A percentile compares a stretch with the other conserved stretches of the same genome.
phyloP scores from a whole-genome alignment of 1,140 invertebrate genomes.

The Drosophila funebris region DNA sequence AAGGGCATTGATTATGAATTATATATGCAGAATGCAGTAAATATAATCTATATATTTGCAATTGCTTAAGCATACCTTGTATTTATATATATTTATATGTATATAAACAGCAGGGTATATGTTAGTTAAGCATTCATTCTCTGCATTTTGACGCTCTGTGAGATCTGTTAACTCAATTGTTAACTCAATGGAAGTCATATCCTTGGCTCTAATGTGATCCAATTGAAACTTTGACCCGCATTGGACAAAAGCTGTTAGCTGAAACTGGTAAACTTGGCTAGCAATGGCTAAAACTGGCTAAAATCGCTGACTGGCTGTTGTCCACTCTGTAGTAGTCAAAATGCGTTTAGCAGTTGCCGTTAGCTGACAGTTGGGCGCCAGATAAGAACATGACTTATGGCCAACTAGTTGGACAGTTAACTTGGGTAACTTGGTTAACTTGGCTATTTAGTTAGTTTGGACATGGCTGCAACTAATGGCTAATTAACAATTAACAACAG shows the following conservation, averaged over 20 bases:
- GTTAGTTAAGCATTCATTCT: neutral
- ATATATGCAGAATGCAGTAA: too few species aligned
- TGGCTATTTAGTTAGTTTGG: conserved; percentile 1
- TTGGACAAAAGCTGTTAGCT: neutral
- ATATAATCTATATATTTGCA: too few species aligned
- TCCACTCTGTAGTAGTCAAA: neutral
- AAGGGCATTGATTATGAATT: too few species aligned
- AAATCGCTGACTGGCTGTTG: neutral
- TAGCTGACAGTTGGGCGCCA: conserved; percentile 23
- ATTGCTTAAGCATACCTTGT: too few species aligned
- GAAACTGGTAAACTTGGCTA: conserved; percentile 7
- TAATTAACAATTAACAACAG: conserved; percentile 42
- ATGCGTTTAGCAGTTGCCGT: conserved; percentile 23
- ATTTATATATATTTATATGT: neutral
- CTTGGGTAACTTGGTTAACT: neutral
- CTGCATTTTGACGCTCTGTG: too few species aligned
- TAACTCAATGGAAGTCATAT: neutral
- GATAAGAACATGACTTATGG: conserved; percentile 31
- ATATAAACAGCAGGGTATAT: neutral
- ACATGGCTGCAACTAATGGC: conserved; percentile 31
- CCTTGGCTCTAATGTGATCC: neutral
- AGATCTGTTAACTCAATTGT: neutral
- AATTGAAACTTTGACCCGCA: neutral
- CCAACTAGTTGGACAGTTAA: conserved; percentile 7
- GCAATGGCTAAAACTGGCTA: conserved; percentile 1